Evolutionary conservation across 2,113 vertebrate species (phyloP).

Genomic region (Steatornis caripensis): DNA sequence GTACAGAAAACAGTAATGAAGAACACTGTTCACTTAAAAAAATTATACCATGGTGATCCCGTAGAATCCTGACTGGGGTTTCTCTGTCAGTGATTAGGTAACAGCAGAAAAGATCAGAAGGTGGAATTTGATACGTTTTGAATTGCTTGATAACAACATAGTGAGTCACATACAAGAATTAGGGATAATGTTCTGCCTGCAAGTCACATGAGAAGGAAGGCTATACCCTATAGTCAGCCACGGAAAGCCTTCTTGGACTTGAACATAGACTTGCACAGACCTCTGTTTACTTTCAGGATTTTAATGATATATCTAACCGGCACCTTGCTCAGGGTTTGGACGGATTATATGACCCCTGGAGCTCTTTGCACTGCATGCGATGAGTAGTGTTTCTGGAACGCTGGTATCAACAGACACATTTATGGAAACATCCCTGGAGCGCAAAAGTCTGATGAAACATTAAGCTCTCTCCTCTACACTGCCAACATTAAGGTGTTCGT

Average conservation of each 20-base stretch:
- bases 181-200: not conserved
- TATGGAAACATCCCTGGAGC: not conserved
- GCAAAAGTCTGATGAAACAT: not conserved
- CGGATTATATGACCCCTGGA: not conserved
- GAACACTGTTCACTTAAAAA: not conserved
- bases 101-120: not conserved
- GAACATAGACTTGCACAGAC: not conserved
- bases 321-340: not conserved
- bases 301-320: not conserved
- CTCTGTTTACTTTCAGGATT: not conserved
- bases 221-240: accelerated
- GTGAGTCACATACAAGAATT: accelerated
- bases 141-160: not conserved
- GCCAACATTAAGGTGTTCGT: not conserved
- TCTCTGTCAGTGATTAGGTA: not conserved
- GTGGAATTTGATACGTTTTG: not conserved
- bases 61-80: not conserved
- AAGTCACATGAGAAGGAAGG: not conserved
- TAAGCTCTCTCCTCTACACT: not conserved
- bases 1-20: not conserved
- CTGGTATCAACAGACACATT: not conserved
- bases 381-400: not conserved
- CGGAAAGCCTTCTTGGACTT: not conserved
- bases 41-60: not conserved
- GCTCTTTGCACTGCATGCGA: not conserved